Evolutionary conservation across 2,888 invertebrate species (phyloP).

Genomic region (Galeruca laticollis): DNA sequence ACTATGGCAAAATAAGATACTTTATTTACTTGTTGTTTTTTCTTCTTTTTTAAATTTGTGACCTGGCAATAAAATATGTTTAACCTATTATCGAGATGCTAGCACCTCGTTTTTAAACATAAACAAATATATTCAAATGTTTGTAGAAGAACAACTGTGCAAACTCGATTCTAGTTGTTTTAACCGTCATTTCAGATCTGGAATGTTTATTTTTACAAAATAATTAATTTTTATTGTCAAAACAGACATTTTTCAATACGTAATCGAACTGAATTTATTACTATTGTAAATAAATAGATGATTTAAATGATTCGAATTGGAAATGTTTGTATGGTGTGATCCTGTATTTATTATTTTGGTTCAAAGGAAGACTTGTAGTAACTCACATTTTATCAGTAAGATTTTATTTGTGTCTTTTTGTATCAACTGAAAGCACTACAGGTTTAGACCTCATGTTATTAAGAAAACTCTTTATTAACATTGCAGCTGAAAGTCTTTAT

Average conservation of each 20-base stretch:
- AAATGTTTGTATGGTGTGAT: not conserved
- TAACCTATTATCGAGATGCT: not conserved
- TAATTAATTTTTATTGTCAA: not conserved
- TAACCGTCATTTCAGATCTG: not conserved
- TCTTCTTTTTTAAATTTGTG: no score
- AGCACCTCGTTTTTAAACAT: not conserved
- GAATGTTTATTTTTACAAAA: not conserved
- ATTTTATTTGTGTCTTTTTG: no score
- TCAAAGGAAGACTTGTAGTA: not conserved
- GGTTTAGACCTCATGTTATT: no score
- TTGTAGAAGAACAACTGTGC: not conserved
- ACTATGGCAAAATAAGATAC: no score
- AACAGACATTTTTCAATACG: not conserved
- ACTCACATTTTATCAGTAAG: no score
- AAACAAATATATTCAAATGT: not conserved
- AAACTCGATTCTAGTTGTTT: not conserved
- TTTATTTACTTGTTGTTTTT: no score
- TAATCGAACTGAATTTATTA: not conserved
- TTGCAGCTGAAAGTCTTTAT: no score
- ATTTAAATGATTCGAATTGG: not conserved
- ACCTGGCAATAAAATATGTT: not conserved
- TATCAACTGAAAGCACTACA: no score
- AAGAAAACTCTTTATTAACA: no score
- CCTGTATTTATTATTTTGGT: not conserved
- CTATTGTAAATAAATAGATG: not conserved